Conservation (phyloP, 1,140 invertebrate species). For the Apolygus lucorum region DNA sequence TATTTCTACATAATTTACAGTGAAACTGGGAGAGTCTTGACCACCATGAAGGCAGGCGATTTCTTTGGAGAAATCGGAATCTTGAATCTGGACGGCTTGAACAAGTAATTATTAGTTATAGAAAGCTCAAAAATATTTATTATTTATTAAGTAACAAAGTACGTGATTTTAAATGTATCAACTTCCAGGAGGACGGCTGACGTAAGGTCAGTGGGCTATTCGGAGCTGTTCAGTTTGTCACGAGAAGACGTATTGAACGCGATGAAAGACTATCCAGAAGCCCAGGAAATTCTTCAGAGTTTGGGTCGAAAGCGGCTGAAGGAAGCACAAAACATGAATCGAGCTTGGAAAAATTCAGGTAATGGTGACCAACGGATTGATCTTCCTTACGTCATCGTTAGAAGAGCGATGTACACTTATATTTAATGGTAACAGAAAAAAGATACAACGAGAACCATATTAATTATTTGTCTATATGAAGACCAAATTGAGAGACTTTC, state of each 20-base stretch:
- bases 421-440: too few species aligned
- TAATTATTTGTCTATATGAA: too few species aligned
- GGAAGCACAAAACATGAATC: conserved; percentile 54
- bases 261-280: conserved; percentile 95
- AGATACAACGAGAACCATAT: too few species aligned
- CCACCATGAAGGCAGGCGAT: conserved; percentile 93
- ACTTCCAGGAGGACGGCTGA: conserved; percentile 80
- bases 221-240: conserved; percentile 88
- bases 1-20: conserved; percentile 43
- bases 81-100: conserved; percentile 87
- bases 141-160: not conserved
- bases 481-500: too few species aligned
- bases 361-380: too few species aligned
- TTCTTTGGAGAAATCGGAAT: conserved; percentile 98
- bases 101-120: conserved; percentile 68
- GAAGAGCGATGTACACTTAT: too few species aligned
- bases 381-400: too few species aligned
- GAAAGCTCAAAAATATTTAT: too few species aligned
- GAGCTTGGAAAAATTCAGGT: conserved; percentile 26
- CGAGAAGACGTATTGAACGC: conserved; percentile 89
- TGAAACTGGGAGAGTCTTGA: conserved; percentile 83
- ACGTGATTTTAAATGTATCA: not conserved
- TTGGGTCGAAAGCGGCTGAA: conserved; percentile 77
- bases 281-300: conserved; percentile 83
- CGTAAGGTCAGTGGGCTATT: conserved; percentile 90